Percentiles rank a stretch among this genome's conserved stretches.
Evolutionary conservation across 2,797 vertebrate species (phyloP).

Genomic region (Ceryle rudis): DNA sequence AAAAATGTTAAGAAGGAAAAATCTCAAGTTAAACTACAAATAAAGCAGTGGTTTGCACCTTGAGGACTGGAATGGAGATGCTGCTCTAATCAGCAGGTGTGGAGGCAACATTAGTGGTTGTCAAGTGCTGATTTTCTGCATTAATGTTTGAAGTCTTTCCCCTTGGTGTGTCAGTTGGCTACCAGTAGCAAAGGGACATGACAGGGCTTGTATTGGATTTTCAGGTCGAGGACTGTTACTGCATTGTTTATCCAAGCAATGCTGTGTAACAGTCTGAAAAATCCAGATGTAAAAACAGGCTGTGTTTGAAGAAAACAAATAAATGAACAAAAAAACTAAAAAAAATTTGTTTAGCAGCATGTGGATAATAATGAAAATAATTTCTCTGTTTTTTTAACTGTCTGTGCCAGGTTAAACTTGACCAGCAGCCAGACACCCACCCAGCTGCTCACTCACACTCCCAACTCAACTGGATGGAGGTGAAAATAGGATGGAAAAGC

Average conservation of each 20-base stretch:
- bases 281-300: not conserved
- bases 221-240: not conserved
- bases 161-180: fast-evolving
- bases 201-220: not conserved
- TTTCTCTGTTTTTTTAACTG: not conserved
- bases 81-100: not conserved
- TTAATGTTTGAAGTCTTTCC: not conserved
- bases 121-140: not conserved
- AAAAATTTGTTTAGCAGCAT: not conserved
- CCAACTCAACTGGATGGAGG: not conserved
- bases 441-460: fast-evolving
- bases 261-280: not conserved
- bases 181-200: not conserved
- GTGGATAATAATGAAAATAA: not conserved
- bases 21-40: not conserved
- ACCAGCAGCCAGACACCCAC: not conserved
- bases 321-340: too few relatives aligned
- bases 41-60: not conserved
- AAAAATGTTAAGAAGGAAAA: not conserved
- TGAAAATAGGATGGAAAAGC: not conserved
- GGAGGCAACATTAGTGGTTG: not conserved
- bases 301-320: not conserved
- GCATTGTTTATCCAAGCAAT: not conserved
- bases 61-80: not conserved
- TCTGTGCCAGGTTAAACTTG: not conserved